phyloP scores from a whole-genome alignment of 2,113 vertebrate genomes.

The Dunckerocampus dactyliophorus region DNA sequence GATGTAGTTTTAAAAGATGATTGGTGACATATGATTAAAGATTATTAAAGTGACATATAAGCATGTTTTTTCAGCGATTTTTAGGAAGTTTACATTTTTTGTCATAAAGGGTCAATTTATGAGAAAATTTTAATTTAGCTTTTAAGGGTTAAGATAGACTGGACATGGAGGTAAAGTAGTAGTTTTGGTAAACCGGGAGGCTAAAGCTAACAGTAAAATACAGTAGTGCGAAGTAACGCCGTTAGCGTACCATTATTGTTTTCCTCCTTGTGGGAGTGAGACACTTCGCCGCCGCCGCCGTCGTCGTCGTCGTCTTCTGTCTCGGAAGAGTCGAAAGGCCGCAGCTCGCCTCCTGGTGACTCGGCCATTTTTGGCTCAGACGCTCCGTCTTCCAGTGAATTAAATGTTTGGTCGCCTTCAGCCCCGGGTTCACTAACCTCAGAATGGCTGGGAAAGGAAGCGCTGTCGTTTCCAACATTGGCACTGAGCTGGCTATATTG shows the following conservation, averaged over 20 bases:
- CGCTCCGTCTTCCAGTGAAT: slow-evolving; percentile 31
- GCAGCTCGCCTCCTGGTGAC: slow-evolving; percentile 23
- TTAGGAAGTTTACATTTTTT: too few relatives aligned
- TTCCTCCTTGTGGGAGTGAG: slow-evolving; percentile 12
- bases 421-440: slow-evolving; percentile 44
- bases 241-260: slow-evolving; percentile 54
- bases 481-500: slow-evolving; percentile 6
- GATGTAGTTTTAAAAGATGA: too few relatives aligned
- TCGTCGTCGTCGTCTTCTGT: slow-evolving; percentile 46
- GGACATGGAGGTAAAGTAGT: not conserved
- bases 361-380: slow-evolving; percentile 43
- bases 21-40: too few relatives aligned
- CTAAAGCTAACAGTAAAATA: slow-evolving; percentile 43
- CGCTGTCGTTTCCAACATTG: slow-evolving; percentile 21
- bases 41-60: too few relatives aligned
- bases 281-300: slow-evolving; percentile 11
- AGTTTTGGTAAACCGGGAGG: slow-evolving; percentile 26
- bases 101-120: too few relatives aligned
- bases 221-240: slow-evolving; percentile 15
- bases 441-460: slow-evolving; percentile 39
- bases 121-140: too few relatives aligned
- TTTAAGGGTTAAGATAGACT: not conserved
- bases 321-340: slow-evolving; percentile 51
- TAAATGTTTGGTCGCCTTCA: slow-evolving; percentile 44
- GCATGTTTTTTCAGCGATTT: too few relatives aligned